Evolutionary conservation across 2,888 invertebrate genomes (phyloP).

Genomic region (Heliconius erato): DNA sequence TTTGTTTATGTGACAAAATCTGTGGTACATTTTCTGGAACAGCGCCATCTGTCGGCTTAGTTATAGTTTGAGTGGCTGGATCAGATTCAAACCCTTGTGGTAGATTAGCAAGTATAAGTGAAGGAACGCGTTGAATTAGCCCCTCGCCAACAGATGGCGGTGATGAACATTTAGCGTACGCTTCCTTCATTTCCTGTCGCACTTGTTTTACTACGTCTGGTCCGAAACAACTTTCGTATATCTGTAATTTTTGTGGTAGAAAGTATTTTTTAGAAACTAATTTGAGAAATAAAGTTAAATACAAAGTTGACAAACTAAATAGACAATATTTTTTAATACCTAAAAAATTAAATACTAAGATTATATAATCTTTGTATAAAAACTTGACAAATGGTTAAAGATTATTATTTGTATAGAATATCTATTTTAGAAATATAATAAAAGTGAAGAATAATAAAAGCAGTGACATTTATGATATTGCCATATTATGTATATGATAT

Average conservation of each 20-base stretch:
- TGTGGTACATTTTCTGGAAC: conserved; percentile 67
- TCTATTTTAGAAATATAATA: too few relatives aligned
- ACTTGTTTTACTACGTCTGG: conserved; percentile 89
- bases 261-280: neutral
- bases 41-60: conserved; percentile 80
- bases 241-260: conserved; percentile 75
- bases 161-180: conserved; percentile 87
- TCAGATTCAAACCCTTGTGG: conserved; percentile 81
- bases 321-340: too few relatives aligned
- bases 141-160: conserved; percentile 79
- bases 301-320: too few relatives aligned
- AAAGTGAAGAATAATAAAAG: too few relatives aligned
- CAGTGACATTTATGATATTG: too few relatives aligned
- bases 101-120: conserved; percentile 74
- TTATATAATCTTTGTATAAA: too few relatives aligned
- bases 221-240: conserved; percentile 90
- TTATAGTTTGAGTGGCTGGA: conserved; percentile 78
- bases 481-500: too few relatives aligned
- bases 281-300: too few relatives aligned
- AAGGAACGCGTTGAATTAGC: conserved; percentile 71
- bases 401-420: too few relatives aligned
- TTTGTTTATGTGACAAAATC: conserved; percentile 77
- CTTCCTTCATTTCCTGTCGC: conserved; percentile 88
- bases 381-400: too few relatives aligned
- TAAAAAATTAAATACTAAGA: too few relatives aligned